A percentile compares a stretch with the other conserved stretches of the same genome.
Conservation (phyloP, 2,888 invertebrate genomes). For the Monoplex corrugatus region DNA sequence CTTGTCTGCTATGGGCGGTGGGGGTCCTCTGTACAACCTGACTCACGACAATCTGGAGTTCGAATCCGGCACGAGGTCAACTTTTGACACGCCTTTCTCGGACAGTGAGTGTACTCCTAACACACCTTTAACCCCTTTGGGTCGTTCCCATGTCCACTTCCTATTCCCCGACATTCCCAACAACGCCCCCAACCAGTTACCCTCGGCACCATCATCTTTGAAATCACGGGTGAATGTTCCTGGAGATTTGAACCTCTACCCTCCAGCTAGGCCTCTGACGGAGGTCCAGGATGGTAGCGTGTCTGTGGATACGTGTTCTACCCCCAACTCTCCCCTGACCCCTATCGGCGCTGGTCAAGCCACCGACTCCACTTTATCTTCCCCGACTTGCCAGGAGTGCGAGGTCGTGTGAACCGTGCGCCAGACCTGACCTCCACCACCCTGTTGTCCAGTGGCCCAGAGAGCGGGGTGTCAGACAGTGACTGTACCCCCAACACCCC, state of each 20-base stretch:
- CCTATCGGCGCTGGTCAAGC: background rate
- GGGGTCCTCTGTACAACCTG: background rate
- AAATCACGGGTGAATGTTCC: background rate
- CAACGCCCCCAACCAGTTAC: background rate
- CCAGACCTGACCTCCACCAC: constrained; percentile 22
- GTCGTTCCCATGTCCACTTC: constrained; percentile 57
- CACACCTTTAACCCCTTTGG: constrained; percentile 65
- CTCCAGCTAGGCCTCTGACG: background rate
- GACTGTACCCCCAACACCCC: constrained; percentile 34
- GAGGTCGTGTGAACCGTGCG: constrained; percentile 36
- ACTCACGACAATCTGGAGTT: constrained; percentile 39
- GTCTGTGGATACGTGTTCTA: background rate
- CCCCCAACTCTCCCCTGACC: constrained; percentile 31
- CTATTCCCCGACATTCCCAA: constrained; percentile 62
- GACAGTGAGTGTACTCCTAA: constrained; percentile 65
- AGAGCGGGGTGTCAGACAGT: constrained; percentile 38
- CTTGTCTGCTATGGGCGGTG: background rate
- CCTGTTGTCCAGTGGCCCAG: constrained; percentile 33
- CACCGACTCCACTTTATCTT: constrained; percentile 42
- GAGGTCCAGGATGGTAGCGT: background rate
- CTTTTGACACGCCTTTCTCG: constrained; percentile 54
- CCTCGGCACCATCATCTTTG: background rate
- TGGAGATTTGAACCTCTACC: background rate
- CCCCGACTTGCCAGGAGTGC: constrained; percentile 40
- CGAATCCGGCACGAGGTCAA: constrained; percentile 48